Conservation (phyloP, 1,140 invertebrate species). For the Ceratina australensis region DNA sequence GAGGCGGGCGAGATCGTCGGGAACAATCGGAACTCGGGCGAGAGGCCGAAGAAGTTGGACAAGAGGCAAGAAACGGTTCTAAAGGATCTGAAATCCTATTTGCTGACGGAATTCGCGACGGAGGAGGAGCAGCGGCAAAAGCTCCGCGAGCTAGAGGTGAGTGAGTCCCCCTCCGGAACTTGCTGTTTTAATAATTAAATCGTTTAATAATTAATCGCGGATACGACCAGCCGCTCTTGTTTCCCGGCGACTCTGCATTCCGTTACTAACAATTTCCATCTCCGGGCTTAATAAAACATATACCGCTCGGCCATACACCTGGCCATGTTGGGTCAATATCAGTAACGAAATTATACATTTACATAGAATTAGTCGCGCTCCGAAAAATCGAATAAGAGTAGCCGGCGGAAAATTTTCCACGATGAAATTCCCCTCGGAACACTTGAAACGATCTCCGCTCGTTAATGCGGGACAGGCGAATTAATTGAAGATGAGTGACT, state of each 20-base stretch:
- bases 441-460: too few relatives aligned
- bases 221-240: too few relatives aligned
- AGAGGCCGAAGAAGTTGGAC: constrained; percentile 62
- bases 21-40: constrained; percentile 52
- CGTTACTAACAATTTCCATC: not conserved
- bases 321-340: not conserved
- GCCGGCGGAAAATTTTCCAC: too few relatives aligned
- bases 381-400: not conserved
- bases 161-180: constrained; percentile 4
- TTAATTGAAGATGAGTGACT: too few relatives aligned
- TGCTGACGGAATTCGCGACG: constrained; percentile 56
- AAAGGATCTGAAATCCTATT: constrained; percentile 61
- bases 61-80: constrained; percentile 64
- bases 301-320: not conserved
- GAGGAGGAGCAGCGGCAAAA: constrained; percentile 60
- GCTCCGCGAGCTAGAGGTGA: constrained; percentile 65
- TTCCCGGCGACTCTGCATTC: not conserved
- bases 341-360: not conserved
- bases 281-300: not conserved
- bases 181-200: constrained; percentile 4
- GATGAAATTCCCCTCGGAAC: too few relatives aligned
- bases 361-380: not conserved
- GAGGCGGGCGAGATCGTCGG: constrained; percentile 10
- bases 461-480: too few relatives aligned
- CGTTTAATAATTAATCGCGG: not conserved